Base-by-base conservation (phyloP, 2,797 vertebrate genomes). In the Chaetodon trifasciatus region DNA sequence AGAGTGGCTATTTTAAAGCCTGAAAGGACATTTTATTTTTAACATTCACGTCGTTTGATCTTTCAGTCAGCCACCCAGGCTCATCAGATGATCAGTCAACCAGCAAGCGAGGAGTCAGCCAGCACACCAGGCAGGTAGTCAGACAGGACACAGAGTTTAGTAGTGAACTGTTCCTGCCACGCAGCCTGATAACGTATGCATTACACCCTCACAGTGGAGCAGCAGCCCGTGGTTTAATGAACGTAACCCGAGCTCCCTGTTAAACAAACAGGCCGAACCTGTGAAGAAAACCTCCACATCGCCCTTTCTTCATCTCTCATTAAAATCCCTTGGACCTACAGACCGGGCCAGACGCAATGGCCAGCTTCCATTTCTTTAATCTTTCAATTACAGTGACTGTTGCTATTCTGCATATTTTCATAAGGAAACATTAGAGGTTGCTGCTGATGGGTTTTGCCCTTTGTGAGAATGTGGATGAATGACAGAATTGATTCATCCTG, bases 361-460 rank as follows among this genome's bases (percentile, higher is more conserved):
- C 91, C 39, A 80, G 71, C 69, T 78, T 94, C 90, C 92, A 85
- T 81, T 88, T 86, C 90, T 94, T 94, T 95, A 92, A 94, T 95
- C 93, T 94, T 91, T 93, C 86, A 86, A 82, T 89, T 92, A 91
- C 79, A 86, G 87, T 92, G 82, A 89, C 76, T 44, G 75, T 74
- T 88, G 70, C 88, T 93, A 64, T 84, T 92, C 76, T 87, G 91
- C 84, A 81, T 93, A 88, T 95, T 94, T 94, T 93, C 76, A 47
- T 52, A 90, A 89, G 91, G 93, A 94, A 95, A 96, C 77, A 74
- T 88, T 89, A 93, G 92, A 89, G 79, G 89, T 75, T 23, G 71
- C 73, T 47, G 76, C 79, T 89, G 86, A 91, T 91, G 86, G 82
- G 73, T 75, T 88, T 87, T 76, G 44, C 80, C 82, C 83, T 80